Evolutionary conservation across 2,888 invertebrate genomes (phyloP), one percentile per base, ranked within the genome.

Genomic region (Cataglyphis altisquamis): DNA sequence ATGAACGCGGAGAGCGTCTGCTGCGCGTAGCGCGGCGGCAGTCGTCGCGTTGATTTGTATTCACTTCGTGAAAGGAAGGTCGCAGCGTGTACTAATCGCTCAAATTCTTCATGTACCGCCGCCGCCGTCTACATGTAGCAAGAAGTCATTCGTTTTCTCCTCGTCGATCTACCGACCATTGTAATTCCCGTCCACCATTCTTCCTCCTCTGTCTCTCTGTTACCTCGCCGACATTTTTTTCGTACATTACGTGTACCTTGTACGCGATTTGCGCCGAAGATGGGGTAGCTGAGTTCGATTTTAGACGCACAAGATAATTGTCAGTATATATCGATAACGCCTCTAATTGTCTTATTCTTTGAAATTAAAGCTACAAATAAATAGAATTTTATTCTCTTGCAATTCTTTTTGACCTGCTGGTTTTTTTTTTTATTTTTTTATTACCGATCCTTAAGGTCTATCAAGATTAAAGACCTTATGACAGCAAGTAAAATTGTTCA

Each of bases 11-110:
- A 60, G 82, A 72, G 85, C 78, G 62, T 73, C 84, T 80, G 72
- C 80, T 63, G 74, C 86, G 86, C 88, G 82, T 88, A 82, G 77
- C 64, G 48, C 80, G 78, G 84, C 85, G 82, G 86, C 75, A 78
- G 82, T 84, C 81, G 78, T 75, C 82, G 52, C 72, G 57, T 60
- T 73, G 88, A 88, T 88, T 86, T 85, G 85, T 84, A 84, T 68
- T 67, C 81, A 66, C 83, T 73, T 84, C 80, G 84, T 84, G 83
- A 86, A 86, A 77, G 83, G 82, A 88, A 88, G 86, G 86, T 77
- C 84, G 81, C 45, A 77, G 45, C 84, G 64, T 70, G 83, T 84
- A 84, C 82, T 78, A 62, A 74, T 80, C 81, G 82, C 66, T 82
- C 73, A 73, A 78, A 83, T 83, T 78, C 83, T 82, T 84, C 45